These are phyloP conservation scores for Gasteruption jaculator DNA, from an alignment of 2,888 invertebrate species.

Conservation along the genomic window DNA sequence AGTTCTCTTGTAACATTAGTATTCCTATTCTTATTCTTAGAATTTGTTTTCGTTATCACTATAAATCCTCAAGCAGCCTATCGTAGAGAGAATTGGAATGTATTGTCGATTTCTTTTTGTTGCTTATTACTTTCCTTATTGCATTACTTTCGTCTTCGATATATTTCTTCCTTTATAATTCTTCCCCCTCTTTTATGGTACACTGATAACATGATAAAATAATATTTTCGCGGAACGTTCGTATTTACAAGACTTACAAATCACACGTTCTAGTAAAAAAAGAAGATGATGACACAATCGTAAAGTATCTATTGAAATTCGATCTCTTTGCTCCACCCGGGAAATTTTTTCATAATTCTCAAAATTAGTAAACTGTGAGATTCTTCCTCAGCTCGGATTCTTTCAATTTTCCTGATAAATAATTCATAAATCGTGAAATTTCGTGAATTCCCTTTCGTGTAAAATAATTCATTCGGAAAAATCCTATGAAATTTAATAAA, in stretches of 20 bases:
- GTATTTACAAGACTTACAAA: slow-evolving; percentile 52
- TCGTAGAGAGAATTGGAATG: slow-evolving; percentile 45
- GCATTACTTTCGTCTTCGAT: too few species aligned
- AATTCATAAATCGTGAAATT: too few species aligned
- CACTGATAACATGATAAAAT: slow-evolving; percentile 44
- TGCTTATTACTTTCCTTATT: slow-evolving; percentile 11
- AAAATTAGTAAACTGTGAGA: too few species aligned
- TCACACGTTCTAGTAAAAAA: too few species aligned
- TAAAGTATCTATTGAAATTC: slow-evolving; percentile 35
- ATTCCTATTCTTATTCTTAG: slow-evolving; percentile 26
- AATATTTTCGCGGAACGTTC: slow-evolving; percentile 42
- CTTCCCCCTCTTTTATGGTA: slow-evolving; percentile 41
- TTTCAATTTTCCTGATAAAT: too few species aligned
- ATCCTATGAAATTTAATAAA: slow-evolving; percentile 7
- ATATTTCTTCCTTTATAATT: too few species aligned
- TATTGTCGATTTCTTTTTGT: slow-evolving; percentile 30
- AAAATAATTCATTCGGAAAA: too few species aligned
- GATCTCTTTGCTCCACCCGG: slow-evolving; percentile 23
- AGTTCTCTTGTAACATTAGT: slow-evolving; percentile 19
- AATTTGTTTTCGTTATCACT: slow-evolving; percentile 34
- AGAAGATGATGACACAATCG: slow-evolving; percentile 42
- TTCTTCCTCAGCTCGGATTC: too few species aligned
- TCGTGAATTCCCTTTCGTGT: too few species aligned
- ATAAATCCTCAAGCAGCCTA: slow-evolving; percentile 32
- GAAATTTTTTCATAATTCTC: too few species aligned